Base-by-base conservation (phyloP, 2,888 invertebrate species). In the Nomada fucata region DNA sequence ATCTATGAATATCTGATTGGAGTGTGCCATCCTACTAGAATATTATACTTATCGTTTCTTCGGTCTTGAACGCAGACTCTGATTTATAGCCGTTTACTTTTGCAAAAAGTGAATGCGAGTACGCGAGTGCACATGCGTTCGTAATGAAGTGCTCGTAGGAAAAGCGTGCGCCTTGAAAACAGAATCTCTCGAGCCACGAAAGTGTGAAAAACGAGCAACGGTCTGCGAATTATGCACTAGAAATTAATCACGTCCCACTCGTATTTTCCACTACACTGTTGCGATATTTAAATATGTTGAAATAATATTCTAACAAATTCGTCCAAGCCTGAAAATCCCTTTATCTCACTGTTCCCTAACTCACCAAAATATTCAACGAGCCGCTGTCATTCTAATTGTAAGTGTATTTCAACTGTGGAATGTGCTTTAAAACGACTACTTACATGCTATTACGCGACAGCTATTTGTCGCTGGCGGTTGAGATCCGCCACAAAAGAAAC, bases 201-300 rank as follows among this genome's bases (percentile, higher is more conserved):
- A 71, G 70, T 60, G 60, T 71, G 70, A 60, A 71, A 71, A 71
- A 71, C 60, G 70, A 61, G 50, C 70, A 29, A 20, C 13, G 60
- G 23, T 36, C 70, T 4, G 50, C 60, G 50, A 52, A 71, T 71
- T 71, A 47, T 15, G 47, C 15, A 36, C 47, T 47, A 47, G 47
- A 47, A 47, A 47, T 47, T 47, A 15, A 3, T 61, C 23, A 29
- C 42, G n/a, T 36, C 15, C 18, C 29, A 60, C 47, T 50, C 20
- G 42, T 11, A 18, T 20, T 70, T 60, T 3, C 26, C 42, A 44
- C 20, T 18, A 29, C 15, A 7, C 9, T 50, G 26, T n/a, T 7
- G 29, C 11, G 10, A 18, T 52, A 64, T 23, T 52, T 50, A 63
- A 44, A 61, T 44, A 44, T 61, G 36, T 36, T 7, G 7, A 36